Base-by-base conservation (phyloP, 2,888 invertebrate species). In the Macrosiphum euphorbiae region DNA sequence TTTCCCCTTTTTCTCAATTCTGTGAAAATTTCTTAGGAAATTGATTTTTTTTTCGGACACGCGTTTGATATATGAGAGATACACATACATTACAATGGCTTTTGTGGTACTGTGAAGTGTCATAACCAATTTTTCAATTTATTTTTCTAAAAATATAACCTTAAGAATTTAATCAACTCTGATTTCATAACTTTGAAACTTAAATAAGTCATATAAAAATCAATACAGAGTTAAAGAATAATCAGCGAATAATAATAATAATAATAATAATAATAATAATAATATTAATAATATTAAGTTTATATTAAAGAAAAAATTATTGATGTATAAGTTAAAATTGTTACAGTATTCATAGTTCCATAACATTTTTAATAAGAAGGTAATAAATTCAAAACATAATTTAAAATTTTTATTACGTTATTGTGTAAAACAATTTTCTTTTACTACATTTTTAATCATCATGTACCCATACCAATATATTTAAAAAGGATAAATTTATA, bases 51-150 rank as follows among this genome's bases (percentile, higher is more conserved):
- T 78, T 28, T 11, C 52, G 88, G 41, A 52, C 35, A n/a, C n/a
- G 11, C n/a, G 35, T 88, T 55, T 92, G 92, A 92, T 92, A 88
- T 88, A 92, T 52, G 52, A 87, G 24, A 88, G 47, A 85, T 44
- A 91, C 35, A 86, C 55, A 67, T n/a, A 85, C 44, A 41, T 28
- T 41, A 85, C 44, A 20, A 91, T 87, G 61, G 61, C 50, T 61
- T 92, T 92, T 52, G 78, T 78, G 88, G 67, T 67, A 88, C 41
- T 67, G 78, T 50, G 41, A 61, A 35, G 26, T 50, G 61, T 50
- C 61, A 16, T 28, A 67, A 35, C 41, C 87, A 61, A 87, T 92
- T 88, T 61, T 92, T 88, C 50, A 28, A n/a, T 84, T 84, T 41
- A 11, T 52, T 47, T 47, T 92, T 50, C 44, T 13, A 7, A 3